phyloP scores from a whole-genome alignment of 2,113 vertebrate genomes.

The Montifringilla adamsi region DNA sequence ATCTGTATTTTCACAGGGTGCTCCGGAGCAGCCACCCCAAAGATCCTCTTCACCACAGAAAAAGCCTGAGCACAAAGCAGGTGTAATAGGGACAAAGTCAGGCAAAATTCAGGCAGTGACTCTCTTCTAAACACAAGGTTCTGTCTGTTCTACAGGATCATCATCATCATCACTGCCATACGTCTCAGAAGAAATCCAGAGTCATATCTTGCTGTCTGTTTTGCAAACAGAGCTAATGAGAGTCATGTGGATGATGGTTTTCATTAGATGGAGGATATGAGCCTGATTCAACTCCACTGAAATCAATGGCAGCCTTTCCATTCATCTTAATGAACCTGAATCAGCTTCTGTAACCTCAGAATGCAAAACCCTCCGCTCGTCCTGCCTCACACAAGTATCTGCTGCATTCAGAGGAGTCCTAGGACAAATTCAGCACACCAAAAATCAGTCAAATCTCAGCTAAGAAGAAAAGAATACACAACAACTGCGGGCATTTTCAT shows the following conservation, averaged over 20 bases:
- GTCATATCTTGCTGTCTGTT: slow-evolving; percentile 33
- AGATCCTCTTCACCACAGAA: background rate
- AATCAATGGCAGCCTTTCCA: slow-evolving; percentile 44
- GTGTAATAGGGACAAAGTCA: background rate
- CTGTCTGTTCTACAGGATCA: background rate
- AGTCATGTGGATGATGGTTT: slow-evolving; percentile 44
- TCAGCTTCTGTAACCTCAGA: background rate
- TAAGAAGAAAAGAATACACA: background rate
- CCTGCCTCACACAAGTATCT: background rate
- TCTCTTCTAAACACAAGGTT: background rate
- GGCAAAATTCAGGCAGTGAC: background rate
- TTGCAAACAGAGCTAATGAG: slow-evolving; percentile 55
- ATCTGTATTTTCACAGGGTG: background rate
- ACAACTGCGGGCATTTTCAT: background rate
- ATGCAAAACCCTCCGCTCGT: background rate
- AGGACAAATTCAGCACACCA: background rate
- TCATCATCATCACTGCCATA: background rate
- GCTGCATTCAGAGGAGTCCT: background rate
- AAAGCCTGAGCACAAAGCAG: background rate
- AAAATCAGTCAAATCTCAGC: background rate
- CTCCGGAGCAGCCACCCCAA: background rate
- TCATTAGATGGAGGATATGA: slow-evolving; percentile 57
- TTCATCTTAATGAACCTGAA: slow-evolving; percentile 19
- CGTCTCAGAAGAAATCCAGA: background rate
- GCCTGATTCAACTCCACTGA: slow-evolving; percentile 25